Evolutionary conservation across 2,113 vertebrate species (phyloP).

Genomic region (Danio rerio): GRCz12tu NC_133193.1:35755501-35756000

Average conservation of each 20-base stretch:
- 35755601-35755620: conserved; percentile 50
- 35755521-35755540: conserved; percentile 41
- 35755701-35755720: conserved; percentile 37
- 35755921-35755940: neutral
- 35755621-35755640: conserved; percentile 16
- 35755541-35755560: conserved; percentile 53
- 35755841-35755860: too few species aligned
- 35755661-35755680: conserved; percentile 24
- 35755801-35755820: conserved; percentile 16
- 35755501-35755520: conserved; percentile 47
- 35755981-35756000: conserved; percentile 34
- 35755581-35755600: conserved; percentile 44
- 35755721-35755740: conserved; percentile 27
- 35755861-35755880: neutral
- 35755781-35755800: conserved; percentile 35
- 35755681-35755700: conserved; percentile 31
- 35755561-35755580: conserved; percentile 22
- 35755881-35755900: neutral
- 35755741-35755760: neutral
- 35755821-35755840: too few species aligned
- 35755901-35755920: conserved; percentile 2
- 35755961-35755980: neutral
- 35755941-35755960: conserved; percentile 8
- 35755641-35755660: neutral
- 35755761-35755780: conserved; percentile 19